Evolutionary conservation across 1,140 invertebrate genomes (phyloP), one percentile per base, ranked within the genome.

Genomic region (Drosophila sproati): DNA sequence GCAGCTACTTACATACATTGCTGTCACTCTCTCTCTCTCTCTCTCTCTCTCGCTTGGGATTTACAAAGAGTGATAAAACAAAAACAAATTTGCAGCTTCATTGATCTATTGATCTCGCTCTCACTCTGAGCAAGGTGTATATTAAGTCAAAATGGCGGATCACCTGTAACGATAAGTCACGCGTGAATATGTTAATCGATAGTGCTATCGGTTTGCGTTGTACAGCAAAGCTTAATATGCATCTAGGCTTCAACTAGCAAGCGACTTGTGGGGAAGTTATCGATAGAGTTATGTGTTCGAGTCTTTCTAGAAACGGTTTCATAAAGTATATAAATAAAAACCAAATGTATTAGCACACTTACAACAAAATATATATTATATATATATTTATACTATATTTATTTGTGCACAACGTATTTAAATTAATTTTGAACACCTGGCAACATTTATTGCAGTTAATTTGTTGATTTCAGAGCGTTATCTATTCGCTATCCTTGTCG

Each of bases 381-480:
- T 20, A 1, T 20, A 20, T 20, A 20, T 20, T 20, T 20, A 20
- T 20, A 20, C 20, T 20, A 20, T 20, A 20, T 20, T 20, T 20
- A 20, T 20, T 20, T 20, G 1, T 20, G 20, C 20, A 20, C 20
- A 20, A 20, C 20, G 20, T 20, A 20, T 20, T 20, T 20, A 20
- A 20, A 20, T 20, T 1, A 20, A 20, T 20, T 20, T 20, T 20
- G 20, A 20, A 20, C 20, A 20, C 0, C 20, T 20, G 20, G 20
- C 20, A 20, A 20, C 20, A 20, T 20, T 20, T 20, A 20, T 20
- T 20, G 20, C 20, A 20, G 20, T 20, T 43, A 28, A 6, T 29
- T 2, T 51, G 2, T 5, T 57, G 4, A 35, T n/a, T 10, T 35
- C 4, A 69, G 71, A 12, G 71, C 31, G 70, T 63, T 61, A 3